Conservation (phyloP, 1,140 invertebrate genomes). For the Aphelinus certus region DNA sequence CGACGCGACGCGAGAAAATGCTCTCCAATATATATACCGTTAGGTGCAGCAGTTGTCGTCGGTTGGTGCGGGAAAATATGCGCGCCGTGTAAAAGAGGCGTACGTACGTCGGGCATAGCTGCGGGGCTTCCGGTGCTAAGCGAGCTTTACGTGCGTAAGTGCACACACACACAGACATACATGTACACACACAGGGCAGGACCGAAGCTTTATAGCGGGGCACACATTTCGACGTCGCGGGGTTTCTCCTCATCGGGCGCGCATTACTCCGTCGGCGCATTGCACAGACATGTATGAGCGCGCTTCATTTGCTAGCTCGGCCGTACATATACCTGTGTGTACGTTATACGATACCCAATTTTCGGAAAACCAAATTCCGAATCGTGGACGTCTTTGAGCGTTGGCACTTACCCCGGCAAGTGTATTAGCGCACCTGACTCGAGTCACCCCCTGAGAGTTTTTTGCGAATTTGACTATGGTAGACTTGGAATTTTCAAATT, state of each 20-base stretch:
- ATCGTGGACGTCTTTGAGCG: too few relatives aligned
- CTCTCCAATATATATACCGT: too few relatives aligned
- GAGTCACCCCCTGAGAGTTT: too few relatives aligned
- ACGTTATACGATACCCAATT: not conserved
- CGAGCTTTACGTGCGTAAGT: not conserved
- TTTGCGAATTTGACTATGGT: too few relatives aligned
- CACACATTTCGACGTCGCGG: slow-evolving; percentile 16
- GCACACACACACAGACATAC: not conserved
- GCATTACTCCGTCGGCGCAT: not conserved
- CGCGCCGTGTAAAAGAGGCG: too few relatives aligned
- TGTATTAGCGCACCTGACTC: too few relatives aligned
- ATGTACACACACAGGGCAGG: not conserved
- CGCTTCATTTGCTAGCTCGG: not conserved
- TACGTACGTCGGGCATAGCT: not conserved
- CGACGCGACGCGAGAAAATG: too few relatives aligned
- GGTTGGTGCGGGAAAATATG: too few relatives aligned
- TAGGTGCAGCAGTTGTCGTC: too few relatives aligned
- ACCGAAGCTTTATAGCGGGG: not conserved
- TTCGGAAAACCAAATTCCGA: not conserved
- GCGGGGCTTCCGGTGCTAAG: slow-evolving; percentile 26
- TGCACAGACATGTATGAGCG: too few relatives aligned
- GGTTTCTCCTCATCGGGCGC: slow-evolving; percentile 16
- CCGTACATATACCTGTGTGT: not conserved
- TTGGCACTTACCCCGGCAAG: too few relatives aligned
- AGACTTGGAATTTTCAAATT: too few relatives aligned